Base-by-base conservation (phyloP, 1,140 invertebrate species). In the Drosophila subobscura region DNA sequence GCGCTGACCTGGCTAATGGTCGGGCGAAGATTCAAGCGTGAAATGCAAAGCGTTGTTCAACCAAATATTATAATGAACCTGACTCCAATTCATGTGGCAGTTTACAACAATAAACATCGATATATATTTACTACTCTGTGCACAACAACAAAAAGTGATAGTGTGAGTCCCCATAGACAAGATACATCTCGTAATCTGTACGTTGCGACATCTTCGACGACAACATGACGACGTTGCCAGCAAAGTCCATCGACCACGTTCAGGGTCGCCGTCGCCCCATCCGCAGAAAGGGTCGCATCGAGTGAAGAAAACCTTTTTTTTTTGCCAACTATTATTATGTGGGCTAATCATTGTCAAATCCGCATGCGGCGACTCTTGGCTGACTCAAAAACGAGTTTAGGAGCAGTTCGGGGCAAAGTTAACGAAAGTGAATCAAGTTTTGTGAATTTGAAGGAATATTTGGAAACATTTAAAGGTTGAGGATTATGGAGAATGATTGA, bases 201-300 rank as follows among this genome's bases (percentile, higher is more conserved):
- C 16, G 6, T 70, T 70, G 66, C 66, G 33, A 68, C 52, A 73
- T 52, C 53, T 40, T 44, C 56, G 45, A 27, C 47, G 16, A 20
- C 37, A 1, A 27, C 25, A 20, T 1, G 3, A 37, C 29, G 33
- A 37, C 5, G 25, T 6, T 6, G 55, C 22, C 44, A 22, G 40
- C 80, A 60, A 78, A 80, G 80, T 77, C 79, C 88, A 90, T 79
- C 77, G 89, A 74, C 78, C 89, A 90, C 60, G 89, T 89, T 91
- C 89, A 91, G 89, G 89, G 89, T 83, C 84, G 61, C 12, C 60
- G 89, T 79, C 83, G 61, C 12, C 64, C 29, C 63, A 54, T 46
- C 55, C 7, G 45, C 72, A 40, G 55, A 75, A 68, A 75, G 56
- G 72, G 44, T 52, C 33, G 56, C 56, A 61, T 77, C 33, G 56